A percentile compares a stretch with the other conserved stretches of the same genome.
phyloP scores from a whole-genome alignment of 2,888 invertebrate species.

The Epinotia ramella region DNA sequence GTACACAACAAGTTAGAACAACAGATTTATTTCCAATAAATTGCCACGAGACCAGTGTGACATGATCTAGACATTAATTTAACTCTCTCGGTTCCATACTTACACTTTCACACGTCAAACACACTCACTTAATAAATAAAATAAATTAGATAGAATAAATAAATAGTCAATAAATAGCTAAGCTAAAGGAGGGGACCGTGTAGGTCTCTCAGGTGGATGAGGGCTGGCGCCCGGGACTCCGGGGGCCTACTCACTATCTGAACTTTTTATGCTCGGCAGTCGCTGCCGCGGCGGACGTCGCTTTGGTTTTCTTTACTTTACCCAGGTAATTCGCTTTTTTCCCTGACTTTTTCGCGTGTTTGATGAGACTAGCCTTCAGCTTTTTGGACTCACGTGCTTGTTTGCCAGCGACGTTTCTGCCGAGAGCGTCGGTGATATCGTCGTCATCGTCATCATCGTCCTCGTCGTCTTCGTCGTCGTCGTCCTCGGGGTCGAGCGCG shows the following conservation, averaged over 20 bases:
- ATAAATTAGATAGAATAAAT: slow-evolving; percentile 86
- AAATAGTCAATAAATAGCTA: slow-evolving; percentile 86
- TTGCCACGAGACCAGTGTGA: slow-evolving; percentile 85
- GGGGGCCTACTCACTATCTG: slow-evolving; percentile 79
- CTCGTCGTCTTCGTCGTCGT: slow-evolving; percentile 88
- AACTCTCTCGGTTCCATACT: slow-evolving; percentile 80
- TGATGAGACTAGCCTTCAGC: slow-evolving; percentile 76
- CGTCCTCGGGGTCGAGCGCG: slow-evolving; percentile 86
- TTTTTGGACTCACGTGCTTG: slow-evolving; percentile 95
- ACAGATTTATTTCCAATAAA: slow-evolving; percentile 85
- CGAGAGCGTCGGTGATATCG: slow-evolving; percentile 87
- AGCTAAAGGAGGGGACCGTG: slow-evolving; percentile 81
- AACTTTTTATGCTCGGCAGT: slow-evolving; percentile 83
- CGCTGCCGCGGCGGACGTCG: slow-evolving; percentile 76
- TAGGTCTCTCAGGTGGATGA: slow-evolving; percentile 80
- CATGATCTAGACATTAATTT: slow-evolving; percentile 86
- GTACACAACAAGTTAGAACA: slow-evolving; percentile 80
- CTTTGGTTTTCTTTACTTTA: slow-evolving; percentile 85
- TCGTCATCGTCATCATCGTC: slow-evolving; percentile 88
- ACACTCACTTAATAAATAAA: slow-evolving; percentile 86
- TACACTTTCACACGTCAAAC: slow-evolving; percentile 82
- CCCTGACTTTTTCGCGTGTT: slow-evolving; percentile 78
- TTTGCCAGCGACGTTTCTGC: slow-evolving; percentile 75
- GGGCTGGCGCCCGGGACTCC: slow-evolving; percentile 68
- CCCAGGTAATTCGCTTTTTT: slow-evolving; percentile 80